Conservation (phyloP, 2,888 invertebrate species). For the Antheraea assamensis region DNA sequence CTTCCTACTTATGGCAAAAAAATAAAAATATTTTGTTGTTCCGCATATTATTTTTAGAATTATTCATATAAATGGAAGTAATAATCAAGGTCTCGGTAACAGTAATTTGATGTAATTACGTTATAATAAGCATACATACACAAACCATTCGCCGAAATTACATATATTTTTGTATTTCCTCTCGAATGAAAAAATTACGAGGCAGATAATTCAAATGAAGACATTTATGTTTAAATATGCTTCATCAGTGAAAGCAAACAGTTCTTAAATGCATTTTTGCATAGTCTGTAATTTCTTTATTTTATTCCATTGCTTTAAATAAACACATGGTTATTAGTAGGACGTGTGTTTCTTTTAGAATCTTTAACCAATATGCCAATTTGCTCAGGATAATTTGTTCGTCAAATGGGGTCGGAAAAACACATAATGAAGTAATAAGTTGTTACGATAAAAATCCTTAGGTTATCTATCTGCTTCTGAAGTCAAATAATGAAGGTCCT, state of each 20-base stretch:
- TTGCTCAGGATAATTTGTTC: neutral
- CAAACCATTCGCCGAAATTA: slow-evolving; percentile 41
- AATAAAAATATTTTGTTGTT: neutral
- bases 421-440: neutral
- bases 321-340: neutral
- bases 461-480: neutral
- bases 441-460: neutral
- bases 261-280: neutral
- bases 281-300: neutral
- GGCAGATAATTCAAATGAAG: slow-evolving; percentile 34
- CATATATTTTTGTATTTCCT: slow-evolving; percentile 27
- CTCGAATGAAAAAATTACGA: slow-evolving; percentile 36
- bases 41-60: slow-evolving; percentile 12
- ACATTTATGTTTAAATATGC: slow-evolving; percentile 22
- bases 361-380: neutral
- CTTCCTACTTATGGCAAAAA: neutral
- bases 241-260: slow-evolving; percentile 27
- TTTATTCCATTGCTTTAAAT: neutral
- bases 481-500: too few relatives aligned
- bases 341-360: neutral
- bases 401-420: neutral
- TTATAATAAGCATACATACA: slow-evolving; percentile 38
- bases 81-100: slow-evolving; percentile 34
- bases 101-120: slow-evolving; percentile 39
- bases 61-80: slow-evolving; percentile 27